phyloP scores from a whole-genome alignment of 2,113 vertebrate species.

The Pseudopodoces humilis region DNA sequence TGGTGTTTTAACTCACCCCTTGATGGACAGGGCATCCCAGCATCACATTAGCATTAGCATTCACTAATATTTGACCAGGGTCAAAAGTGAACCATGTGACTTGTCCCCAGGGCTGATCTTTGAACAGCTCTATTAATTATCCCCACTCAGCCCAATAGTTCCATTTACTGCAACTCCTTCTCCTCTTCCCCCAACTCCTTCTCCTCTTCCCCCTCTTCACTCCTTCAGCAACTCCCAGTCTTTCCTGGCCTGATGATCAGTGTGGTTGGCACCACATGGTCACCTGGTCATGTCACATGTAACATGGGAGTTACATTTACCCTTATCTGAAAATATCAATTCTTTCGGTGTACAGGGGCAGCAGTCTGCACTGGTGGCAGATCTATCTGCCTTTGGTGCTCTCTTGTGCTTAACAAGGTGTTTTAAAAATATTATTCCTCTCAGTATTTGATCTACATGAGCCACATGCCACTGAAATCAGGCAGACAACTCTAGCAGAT shows the following conservation, averaged over 20 bases:
- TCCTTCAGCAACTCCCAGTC: background rate
- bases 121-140: background rate
- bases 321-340: background rate
- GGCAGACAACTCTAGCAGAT: background rate
- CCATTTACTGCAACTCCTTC: background rate
- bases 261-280: background rate
- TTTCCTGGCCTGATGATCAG: background rate
- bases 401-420: background rate
- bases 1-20: background rate
- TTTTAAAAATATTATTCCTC: background rate
- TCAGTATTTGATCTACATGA: background rate
- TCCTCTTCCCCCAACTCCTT: background rate
- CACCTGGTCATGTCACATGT: background rate
- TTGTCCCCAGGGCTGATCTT: background rate
- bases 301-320: background rate
- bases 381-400: background rate
- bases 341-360: background rate
- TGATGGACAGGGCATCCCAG: background rate
- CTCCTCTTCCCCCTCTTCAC: background rate
- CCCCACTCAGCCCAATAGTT: background rate
- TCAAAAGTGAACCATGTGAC: rapidly evolving
- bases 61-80: background rate
- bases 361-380: background rate
- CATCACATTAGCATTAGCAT: background rate
- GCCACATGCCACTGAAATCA: background rate